These are phyloP conservation scores for Therioaphis trifolii DNA, from an alignment of 2,888 invertebrate species.

Conservation along the genomic window DNA sequence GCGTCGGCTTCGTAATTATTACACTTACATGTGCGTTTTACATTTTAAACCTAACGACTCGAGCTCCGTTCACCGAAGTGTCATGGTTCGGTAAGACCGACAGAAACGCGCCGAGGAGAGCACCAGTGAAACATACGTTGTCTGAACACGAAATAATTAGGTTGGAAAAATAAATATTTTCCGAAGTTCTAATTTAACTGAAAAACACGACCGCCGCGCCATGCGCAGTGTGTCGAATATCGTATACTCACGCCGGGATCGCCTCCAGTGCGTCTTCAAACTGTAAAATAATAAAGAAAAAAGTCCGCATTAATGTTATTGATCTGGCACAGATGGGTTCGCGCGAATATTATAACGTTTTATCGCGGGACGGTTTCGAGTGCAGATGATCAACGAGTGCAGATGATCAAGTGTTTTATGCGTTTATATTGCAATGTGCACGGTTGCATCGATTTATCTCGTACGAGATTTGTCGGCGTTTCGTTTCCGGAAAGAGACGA, in stretches of 20 bases:
- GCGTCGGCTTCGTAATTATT: no score
- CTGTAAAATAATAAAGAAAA: slow-evolving; percentile 68
- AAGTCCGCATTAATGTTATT: background rate
- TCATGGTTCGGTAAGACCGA: slow-evolving; percentile 34
- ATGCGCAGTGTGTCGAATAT: background rate
- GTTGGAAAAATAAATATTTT: slow-evolving; percentile 33
- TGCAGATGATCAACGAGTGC: no score
- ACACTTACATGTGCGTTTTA: background rate
- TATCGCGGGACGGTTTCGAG: no score
- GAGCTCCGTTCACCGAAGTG: background rate
- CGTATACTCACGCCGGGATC: slow-evolving; percentile 69
- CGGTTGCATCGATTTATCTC: slow-evolving; percentile 5
- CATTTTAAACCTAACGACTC: no score
- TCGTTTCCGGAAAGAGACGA: no score
- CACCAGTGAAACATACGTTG: background rate
- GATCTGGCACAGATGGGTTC: no score
- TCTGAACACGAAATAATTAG: slow-evolving; percentile 16
- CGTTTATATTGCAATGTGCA: no score
- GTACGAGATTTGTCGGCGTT: background rate
- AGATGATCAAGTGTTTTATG: no score
- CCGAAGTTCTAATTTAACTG: no score
- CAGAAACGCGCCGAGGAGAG: background rate
- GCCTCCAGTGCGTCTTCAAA: slow-evolving; percentile 72
- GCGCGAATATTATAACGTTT: no score
- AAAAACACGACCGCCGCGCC: no score